Evolutionary conservation across 2,797 vertebrate species (phyloP).

Genomic region (Sciurus carolinensis): DNA sequence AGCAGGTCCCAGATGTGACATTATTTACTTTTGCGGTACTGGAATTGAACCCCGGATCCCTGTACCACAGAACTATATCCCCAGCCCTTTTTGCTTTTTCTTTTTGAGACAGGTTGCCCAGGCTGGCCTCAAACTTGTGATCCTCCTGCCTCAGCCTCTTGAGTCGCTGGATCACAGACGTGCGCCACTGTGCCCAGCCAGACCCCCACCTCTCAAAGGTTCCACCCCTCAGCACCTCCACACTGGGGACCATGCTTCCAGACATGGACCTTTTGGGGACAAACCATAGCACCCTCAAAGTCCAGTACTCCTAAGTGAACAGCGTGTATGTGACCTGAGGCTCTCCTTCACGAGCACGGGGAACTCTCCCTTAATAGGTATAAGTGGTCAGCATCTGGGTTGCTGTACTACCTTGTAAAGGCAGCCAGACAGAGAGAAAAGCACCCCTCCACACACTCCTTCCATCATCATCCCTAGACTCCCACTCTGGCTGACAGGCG

Average conservation of each 20-base stretch:
- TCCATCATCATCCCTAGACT: not conserved
- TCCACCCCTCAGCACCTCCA: not conserved
- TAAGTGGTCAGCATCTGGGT: not conserved
- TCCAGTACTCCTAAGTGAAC: not conserved
- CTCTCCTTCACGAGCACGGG: not conserved
- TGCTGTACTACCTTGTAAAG: not conserved
- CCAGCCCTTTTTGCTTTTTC: too few relatives aligned
- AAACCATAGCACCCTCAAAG: not conserved
- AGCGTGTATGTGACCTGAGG: not conserved
- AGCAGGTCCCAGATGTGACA: not conserved
- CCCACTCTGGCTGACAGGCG: not conserved
- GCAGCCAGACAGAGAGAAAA: not conserved
- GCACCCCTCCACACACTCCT: accelerated
- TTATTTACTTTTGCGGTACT: not conserved
- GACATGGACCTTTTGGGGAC: not conserved
- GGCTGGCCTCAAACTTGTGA: too few relatives aligned
- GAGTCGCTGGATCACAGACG: too few relatives aligned
- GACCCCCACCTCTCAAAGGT: not conserved
- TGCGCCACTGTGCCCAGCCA: too few relatives aligned
- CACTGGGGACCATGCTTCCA: too few relatives aligned
- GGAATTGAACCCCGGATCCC: not conserved
- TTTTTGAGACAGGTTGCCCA: too few relatives aligned
- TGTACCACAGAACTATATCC: too few relatives aligned
- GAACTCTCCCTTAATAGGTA: not conserved
- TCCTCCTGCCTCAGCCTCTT: too few relatives aligned